A percentile compares a stretch with the other conserved stretches of the same genome.
These are phyloP conservation scores for Protobothrops mucrosquamatus DNA, from an alignment of 2,113 vertebrate genomes.

Conservation along the genomic window DNA sequence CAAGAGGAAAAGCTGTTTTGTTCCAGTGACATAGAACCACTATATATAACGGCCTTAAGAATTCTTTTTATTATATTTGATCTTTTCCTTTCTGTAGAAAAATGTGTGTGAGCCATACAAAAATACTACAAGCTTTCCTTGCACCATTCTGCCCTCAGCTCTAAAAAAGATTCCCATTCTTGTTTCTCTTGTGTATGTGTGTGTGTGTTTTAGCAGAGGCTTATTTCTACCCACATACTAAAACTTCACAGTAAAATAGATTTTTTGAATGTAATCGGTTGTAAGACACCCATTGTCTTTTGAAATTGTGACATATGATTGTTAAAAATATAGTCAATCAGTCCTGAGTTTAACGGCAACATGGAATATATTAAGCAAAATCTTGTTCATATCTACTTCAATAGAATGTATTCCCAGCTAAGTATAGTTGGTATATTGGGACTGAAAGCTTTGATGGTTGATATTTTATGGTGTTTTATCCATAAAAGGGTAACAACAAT, in stretches of 20 bases:
- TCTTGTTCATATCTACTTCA: background rate
- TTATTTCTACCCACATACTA: background rate
- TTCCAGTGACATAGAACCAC: constrained; percentile 21
- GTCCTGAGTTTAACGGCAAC: background rate
- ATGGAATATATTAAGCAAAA: background rate
- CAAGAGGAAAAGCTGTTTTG: background rate
- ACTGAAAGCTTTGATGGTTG: background rate
- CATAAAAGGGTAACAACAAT: background rate
- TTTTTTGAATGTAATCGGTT: background rate
- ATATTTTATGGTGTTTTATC: background rate
- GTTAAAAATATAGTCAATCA: background rate
- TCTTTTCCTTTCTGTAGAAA: background rate
- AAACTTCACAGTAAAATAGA: constrained; percentile 6
- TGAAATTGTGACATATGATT: background rate
- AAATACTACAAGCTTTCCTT: constrained; percentile 1
- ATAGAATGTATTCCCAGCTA: background rate
- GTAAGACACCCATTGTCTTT: background rate
- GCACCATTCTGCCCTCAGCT: background rate
- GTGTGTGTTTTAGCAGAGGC: background rate
- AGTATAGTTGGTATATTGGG: background rate
- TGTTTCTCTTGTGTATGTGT: background rate
- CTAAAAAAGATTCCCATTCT: background rate
- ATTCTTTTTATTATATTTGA: constrained; percentile 25
- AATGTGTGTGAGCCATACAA: background rate
- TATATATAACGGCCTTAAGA: constrained; percentile 18